phyloP scores from a whole-genome alignment of 1,140 invertebrate species.

The Calosoma granatense region DNA sequence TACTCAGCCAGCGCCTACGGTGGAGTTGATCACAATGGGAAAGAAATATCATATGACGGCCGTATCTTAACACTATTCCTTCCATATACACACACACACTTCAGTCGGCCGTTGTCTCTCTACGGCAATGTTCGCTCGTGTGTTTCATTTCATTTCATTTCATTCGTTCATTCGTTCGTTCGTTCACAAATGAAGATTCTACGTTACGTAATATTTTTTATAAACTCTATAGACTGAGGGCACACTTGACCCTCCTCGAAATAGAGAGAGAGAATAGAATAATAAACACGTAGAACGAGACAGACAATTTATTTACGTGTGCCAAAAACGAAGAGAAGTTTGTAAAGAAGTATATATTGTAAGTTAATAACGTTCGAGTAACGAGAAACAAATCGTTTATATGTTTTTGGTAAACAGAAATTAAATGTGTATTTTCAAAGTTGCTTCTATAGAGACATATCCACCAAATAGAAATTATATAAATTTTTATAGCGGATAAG shows the following conservation, averaged over 20 bases:
- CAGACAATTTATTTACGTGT: constrained; percentile 1
- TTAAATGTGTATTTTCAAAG: constrained; percentile 6
- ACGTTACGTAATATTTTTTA: constrained; percentile 8
- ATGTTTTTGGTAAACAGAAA: not conserved
- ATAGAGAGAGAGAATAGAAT: no score
- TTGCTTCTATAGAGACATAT: constrained; percentile 8
- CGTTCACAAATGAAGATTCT: no score
- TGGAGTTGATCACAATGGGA: not conserved
- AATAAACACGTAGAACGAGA: no score
- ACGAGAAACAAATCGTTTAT: not conserved
- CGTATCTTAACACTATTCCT: no score
- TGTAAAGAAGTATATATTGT: not conserved
- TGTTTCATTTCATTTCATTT: not conserved
- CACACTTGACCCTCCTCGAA: not conserved
- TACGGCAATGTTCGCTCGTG: not conserved
- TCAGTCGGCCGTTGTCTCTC: not conserved
- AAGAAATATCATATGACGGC: not conserved
- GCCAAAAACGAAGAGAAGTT: not conserved
- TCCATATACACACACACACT: not conserved
- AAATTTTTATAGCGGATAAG: constrained; percentile 4
- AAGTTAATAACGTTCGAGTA: not conserved
- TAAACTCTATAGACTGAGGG: not conserved
- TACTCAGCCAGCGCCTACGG: not conserved
- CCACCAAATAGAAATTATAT: not conserved
- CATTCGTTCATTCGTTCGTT: not conserved